Base-by-base conservation (phyloP, 2,113 vertebrate species). In the Progne subis region DNA sequence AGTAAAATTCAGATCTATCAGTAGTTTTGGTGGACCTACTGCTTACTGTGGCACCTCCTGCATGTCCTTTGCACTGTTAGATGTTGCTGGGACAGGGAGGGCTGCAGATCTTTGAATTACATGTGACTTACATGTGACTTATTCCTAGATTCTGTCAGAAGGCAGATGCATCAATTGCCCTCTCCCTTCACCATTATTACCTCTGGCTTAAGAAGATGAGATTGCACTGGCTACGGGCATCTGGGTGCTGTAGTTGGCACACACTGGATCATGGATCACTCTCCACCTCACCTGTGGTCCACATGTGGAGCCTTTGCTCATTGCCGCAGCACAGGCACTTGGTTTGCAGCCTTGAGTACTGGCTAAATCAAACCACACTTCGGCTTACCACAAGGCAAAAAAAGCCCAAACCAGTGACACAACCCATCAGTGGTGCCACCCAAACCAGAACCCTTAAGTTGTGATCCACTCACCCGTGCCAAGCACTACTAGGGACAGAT, bases 401-500 rank as follows among this genome's bases (percentile, higher is more conserved):
- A 82, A 32, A 29, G 10, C 34, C 53, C 53, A 86, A 46, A 52
- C 5, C 55, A 44, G 43, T 17, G 49, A 64, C 25, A 67, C 39
- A 92, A 64, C 14, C n/a, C 8, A 52, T 47, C 37, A 50, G 44
- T 11, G 44, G 65, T 71, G 29, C 39, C 15, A 67, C 14, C 34
- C 52, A 77, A 90, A 90, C 34, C 47, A 83, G 72, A 29, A 86
- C 39, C 8, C 64, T 88, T 49, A 29, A 74, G 71, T 16, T 82
- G 64, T 47, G 70, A 80, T 67, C 85, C 71, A 32, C 49, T 86
- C 10, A 53, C 32, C 68, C 1, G 64, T 86, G 83, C 88, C 88
- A 96, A 93, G 82, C 82, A 41, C 75, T 26, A 47, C 39, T n/a
- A 83, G 75, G 82, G 86, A 80, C 82, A 78, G 53, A 88, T 15